Evolutionary conservation across 2,113 vertebrate species (phyloP).

Genomic region (Limanda limanda): DNA sequence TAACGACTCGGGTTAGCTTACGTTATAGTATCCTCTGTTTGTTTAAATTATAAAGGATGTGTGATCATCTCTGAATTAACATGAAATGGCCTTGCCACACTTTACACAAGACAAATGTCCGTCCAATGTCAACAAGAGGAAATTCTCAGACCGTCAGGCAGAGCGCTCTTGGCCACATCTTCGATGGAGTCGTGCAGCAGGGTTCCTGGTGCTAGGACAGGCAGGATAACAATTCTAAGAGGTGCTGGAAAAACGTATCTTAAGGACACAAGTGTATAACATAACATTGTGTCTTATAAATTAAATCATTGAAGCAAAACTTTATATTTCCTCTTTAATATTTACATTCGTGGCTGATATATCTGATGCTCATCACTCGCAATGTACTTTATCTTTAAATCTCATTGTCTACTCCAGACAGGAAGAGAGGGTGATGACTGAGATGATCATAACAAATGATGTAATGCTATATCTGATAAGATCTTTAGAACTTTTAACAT

Average conservation of each 20-base stretch:
- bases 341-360: neutral
- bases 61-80: neutral
- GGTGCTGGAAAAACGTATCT: neutral
- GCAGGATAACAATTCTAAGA: neutral
- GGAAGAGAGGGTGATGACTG: neutral
- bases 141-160: neutral
- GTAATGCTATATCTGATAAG: neutral
- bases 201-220: neutral
- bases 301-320: neutral
- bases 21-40: neutral
- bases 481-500: neutral
- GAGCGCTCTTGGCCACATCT: neutral
- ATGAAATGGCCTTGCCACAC: constrained; percentile 4
- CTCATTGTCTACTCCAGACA: too few species aligned
- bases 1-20: neutral
- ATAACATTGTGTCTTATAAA: too few species aligned
- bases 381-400: neutral
- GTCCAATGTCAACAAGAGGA: neutral
- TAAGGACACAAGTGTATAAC: neutral
- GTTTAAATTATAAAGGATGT: neutral
- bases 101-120: constrained; percentile 16
- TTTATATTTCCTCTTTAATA: neutral
- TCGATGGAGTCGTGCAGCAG: neutral
- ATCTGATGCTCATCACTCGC: neutral
- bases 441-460: neutral